Evolutionary conservation across 2,113 vertebrate genomes (phyloP).

Genomic region (Cryptomyrus ogoouensis): DNA sequence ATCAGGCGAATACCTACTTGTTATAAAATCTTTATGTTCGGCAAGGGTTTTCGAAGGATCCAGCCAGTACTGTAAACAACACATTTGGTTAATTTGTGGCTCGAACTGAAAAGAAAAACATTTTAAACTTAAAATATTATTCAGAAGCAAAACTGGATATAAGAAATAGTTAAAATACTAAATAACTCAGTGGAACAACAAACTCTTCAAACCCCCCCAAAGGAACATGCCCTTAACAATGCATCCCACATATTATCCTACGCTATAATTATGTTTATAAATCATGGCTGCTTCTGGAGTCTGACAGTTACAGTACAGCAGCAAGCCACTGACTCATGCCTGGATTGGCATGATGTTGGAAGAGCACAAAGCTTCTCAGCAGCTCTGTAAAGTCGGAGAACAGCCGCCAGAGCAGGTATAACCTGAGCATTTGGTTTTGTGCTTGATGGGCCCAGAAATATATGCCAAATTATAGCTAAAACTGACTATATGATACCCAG

Average conservation of each 20-base stretch:
- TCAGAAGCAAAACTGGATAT: not conserved
- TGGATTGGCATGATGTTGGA: slow-evolving; percentile 15
- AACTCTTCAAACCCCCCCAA: not conserved
- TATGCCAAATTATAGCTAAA: not conserved
- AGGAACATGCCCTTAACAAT: not conserved
- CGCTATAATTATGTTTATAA: not conserved
- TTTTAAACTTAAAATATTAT: slow-evolving; percentile 2
- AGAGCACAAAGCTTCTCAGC: slow-evolving; percentile 22
- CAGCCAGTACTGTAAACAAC: slow-evolving; percentile 75
- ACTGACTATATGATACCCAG: not conserved
- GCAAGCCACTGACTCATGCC: slow-evolving; percentile 29
- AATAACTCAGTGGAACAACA: not conserved
- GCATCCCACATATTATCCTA: not conserved
- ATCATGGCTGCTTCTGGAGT: not conserved
- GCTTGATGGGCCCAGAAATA: not conserved
- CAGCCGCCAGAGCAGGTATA: not conserved
- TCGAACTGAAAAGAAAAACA: not conserved
- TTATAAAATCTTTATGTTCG: slow-evolving; percentile 81
- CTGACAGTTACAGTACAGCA: slow-evolving; percentile 7
- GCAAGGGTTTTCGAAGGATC: slow-evolving; percentile 79
- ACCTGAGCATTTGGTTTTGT: not conserved
- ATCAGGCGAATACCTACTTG: slow-evolving; percentile 65
- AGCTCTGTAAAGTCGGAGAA: slow-evolving; percentile 13
- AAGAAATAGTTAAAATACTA: not conserved
- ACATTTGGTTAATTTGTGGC: not conserved